Conservation (phyloP, 2,888 invertebrate species). For the Zaprionus lineosus region DNA sequence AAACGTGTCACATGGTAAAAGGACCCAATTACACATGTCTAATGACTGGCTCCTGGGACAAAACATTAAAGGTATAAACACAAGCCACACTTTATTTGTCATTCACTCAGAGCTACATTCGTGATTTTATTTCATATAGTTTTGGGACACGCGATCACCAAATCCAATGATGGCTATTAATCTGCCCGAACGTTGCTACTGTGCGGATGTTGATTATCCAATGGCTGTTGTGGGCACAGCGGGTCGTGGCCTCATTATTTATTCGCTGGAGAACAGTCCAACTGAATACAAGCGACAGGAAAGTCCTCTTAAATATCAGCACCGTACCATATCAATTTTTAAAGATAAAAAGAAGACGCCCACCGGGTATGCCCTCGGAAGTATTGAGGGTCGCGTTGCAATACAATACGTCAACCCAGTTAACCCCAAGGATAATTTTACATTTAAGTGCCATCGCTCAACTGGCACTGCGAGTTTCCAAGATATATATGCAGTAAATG, state of each 20-base stretch:
- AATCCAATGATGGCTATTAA: conserved; percentile 94
- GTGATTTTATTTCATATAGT: conserved; percentile 84
- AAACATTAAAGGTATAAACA: conserved; percentile 90
- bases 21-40: conserved; percentile 96
- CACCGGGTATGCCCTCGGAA: conserved; percentile 95
- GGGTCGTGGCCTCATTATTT: conserved; percentile 94
- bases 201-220: conserved; percentile 98
- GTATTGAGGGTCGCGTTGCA: conserved; percentile 98
- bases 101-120: background rate
- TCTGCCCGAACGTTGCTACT: conserved; percentile 96
- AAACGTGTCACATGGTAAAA: conserved; percentile 98
- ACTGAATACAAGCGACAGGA: conserved; percentile 96
- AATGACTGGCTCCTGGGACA: conserved; percentile 99
- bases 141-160: conserved; percentile 97
- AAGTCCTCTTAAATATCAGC: conserved; percentile 95
- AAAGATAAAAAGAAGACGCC: conserved; percentile 96
- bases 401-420: conserved; percentile 97
- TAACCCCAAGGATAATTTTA: conserved; percentile 99
- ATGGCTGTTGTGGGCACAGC: conserved; percentile 99
- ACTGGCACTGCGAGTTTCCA: conserved; percentile 87
- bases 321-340: conserved; percentile 97
- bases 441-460: conserved; percentile 98
- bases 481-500: conserved; percentile 93
- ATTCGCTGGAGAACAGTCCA: conserved; percentile 96
- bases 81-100: background rate